Conservation (phyloP, 2,888 invertebrate genomes). For the Pardosa pseudoannulata region DNA sequence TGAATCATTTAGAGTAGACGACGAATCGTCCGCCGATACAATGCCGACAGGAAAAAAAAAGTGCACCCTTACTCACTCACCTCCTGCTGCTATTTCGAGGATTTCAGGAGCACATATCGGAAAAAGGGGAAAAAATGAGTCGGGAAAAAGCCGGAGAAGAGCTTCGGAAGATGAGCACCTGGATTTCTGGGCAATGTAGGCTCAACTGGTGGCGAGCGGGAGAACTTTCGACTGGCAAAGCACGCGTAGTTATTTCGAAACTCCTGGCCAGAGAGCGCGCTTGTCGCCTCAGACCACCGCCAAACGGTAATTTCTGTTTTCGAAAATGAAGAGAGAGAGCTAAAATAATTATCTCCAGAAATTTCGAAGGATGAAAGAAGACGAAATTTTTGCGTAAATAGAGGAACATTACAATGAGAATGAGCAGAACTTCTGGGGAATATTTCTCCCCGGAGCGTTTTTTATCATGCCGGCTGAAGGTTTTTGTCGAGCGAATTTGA, state of each 20-base stretch:
- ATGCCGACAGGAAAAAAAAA: constrained; percentile 8
- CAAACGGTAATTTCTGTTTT: not conserved
- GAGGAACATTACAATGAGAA: not conserved
- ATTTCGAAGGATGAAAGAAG: not conserved
- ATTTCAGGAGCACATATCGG: constrained; percentile 26
- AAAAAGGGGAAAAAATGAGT: constrained; percentile 1
- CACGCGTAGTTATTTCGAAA: not conserved
- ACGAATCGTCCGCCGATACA: not conserved
- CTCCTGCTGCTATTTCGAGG: constrained; percentile 18
- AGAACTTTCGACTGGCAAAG: not conserved
- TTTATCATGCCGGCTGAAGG: too few relatives aligned
- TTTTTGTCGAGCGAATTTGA: too few relatives aligned
- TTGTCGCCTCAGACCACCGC: constrained; percentile 18
- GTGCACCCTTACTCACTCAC: constrained; percentile 25
- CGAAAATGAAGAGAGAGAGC: not conserved
- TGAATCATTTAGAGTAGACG: too few relatives aligned
- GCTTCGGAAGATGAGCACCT: constrained; percentile 51
- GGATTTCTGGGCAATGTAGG: constrained; percentile 67
- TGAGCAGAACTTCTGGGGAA: too few relatives aligned
- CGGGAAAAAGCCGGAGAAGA: constrained; percentile 19
- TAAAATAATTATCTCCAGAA: not conserved
- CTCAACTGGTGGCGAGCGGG: constrained; percentile 61
- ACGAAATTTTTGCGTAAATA: not conserved
- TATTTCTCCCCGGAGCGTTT: too few relatives aligned
- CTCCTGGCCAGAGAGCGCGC: constrained; percentile 47